Evolutionary conservation across 2,888 invertebrate genomes (phyloP).

Genomic region (Pristionchus entomophagus): DNA sequence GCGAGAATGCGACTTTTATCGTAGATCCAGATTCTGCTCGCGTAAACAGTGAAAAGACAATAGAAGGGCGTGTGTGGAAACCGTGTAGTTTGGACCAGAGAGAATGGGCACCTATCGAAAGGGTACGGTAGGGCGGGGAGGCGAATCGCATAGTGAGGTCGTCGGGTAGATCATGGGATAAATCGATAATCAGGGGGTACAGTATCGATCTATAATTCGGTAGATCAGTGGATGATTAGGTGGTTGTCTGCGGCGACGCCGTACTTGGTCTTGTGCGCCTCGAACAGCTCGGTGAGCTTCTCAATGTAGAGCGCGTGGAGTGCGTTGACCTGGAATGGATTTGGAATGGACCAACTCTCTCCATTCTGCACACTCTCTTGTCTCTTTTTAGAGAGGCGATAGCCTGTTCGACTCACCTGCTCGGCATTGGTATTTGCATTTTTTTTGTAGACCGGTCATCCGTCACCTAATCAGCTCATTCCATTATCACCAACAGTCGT

Average conservation of each 20-base stretch:
- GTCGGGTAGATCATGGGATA: background rate
- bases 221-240: constrained; percentile 51
- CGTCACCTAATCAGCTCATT: too few species aligned
- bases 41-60: background rate
- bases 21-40: background rate
- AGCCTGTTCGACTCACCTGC: too few species aligned
- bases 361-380: too few species aligned
- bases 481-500: too few species aligned
- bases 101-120: background rate
- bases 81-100: background rate
- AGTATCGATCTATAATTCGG: background rate
- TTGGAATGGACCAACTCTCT: background rate
- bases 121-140: background rate
- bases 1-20: background rate
- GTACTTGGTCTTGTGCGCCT: constrained; percentile 87
- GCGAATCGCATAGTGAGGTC: background rate
- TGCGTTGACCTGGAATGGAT: constrained; percentile 81
- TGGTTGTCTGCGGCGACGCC: constrained; percentile 67
- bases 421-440: background rate
- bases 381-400: too few species aligned
- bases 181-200: background rate
- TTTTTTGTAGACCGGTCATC: too few species aligned
- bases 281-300: constrained; percentile 85
- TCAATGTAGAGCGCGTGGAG: constrained; percentile 86
- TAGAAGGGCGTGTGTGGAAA: background rate